Evolutionary conservation across 2,113 vertebrate genomes (phyloP).

Genomic region (Bos javanicus): DNA sequence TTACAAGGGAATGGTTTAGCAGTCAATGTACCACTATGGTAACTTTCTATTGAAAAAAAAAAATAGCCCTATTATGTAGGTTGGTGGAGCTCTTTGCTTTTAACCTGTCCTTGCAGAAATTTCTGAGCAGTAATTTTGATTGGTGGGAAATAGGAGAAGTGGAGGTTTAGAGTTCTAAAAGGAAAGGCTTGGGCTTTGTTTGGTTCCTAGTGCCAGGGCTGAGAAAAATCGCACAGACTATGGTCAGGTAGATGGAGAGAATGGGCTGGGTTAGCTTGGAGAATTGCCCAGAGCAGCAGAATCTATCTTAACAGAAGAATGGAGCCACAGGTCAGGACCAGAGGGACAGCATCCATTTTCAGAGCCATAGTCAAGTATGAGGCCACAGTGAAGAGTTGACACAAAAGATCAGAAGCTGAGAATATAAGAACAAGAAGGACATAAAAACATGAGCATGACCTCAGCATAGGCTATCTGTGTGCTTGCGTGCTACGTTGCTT

Average conservation of each 20-base stretch:
- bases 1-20: conserved; percentile 1
- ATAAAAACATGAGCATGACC: background rate
- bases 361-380: background rate
- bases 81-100: background rate
- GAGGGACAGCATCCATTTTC: background rate
- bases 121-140: background rate
- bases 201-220: background rate
- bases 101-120: background rate
- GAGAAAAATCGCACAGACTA: background rate
- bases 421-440: background rate
- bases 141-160: background rate
- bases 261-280: background rate
- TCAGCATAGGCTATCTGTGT: background rate
- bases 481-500: background rate
- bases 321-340: background rate
- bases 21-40: background rate
- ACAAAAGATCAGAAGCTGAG: background rate
- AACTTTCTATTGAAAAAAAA: background rate
- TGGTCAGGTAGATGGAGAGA: background rate
- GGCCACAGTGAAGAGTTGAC: background rate
- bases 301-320: background rate
- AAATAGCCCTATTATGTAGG: background rate
- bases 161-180: background rate
- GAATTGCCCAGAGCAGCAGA: background rate
- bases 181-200: background rate